A percentile compares a stretch with the other conserved stretches of the same genome.
Evolutionary conservation across 1,140 invertebrate species (phyloP).

Genomic region (Drosophila rufa): DNA sequence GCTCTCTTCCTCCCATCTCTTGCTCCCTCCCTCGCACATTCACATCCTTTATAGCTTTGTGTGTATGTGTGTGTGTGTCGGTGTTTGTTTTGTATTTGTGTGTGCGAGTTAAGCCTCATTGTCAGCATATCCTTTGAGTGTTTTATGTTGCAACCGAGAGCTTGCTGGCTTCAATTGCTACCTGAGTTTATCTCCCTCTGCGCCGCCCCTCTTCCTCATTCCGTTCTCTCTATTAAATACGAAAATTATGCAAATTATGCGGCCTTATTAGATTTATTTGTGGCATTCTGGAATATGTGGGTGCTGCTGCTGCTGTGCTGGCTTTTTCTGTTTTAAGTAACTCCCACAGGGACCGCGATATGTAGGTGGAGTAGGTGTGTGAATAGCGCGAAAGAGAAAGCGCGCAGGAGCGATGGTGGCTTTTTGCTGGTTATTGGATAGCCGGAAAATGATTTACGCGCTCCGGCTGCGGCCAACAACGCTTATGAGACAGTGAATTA

Average conservation of each 20-base stretch:
- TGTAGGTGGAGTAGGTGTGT: constrained; percentile 8
- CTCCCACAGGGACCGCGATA: constrained; percentile 35
- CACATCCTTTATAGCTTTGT: constrained; percentile 31
- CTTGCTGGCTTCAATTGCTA: constrained; percentile 74
- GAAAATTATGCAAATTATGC: constrained; percentile 83
- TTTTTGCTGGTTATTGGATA: constrained; percentile 43
- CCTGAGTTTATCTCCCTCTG: constrained; percentile 34
- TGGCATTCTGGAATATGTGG: constrained; percentile 54
- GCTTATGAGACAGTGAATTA: constrained; percentile 75
- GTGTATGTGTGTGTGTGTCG: constrained; percentile 8
- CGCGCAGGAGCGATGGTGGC: constrained; percentile 8
- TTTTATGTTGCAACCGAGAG: constrained; percentile 71
- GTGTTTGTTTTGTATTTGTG: constrained; percentile 28
- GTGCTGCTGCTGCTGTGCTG: constrained; percentile 5
- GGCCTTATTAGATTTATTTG: constrained; percentile 82
- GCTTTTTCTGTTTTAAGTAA: constrained; percentile 66
- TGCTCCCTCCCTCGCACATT: neutral
- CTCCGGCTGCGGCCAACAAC: constrained; percentile 41
- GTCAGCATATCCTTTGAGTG: constrained; percentile 83
- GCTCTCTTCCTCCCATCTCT: neutral
- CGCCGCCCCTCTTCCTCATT: too few species aligned
- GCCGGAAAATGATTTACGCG: constrained; percentile 72
- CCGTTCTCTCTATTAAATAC: constrained; percentile 74
- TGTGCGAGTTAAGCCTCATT: constrained; percentile 75
- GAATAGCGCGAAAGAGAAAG: constrained; percentile 4